Evolutionary conservation across 2,113 vertebrate genomes (phyloP).

Genomic region (Ailurus styani): DNA sequence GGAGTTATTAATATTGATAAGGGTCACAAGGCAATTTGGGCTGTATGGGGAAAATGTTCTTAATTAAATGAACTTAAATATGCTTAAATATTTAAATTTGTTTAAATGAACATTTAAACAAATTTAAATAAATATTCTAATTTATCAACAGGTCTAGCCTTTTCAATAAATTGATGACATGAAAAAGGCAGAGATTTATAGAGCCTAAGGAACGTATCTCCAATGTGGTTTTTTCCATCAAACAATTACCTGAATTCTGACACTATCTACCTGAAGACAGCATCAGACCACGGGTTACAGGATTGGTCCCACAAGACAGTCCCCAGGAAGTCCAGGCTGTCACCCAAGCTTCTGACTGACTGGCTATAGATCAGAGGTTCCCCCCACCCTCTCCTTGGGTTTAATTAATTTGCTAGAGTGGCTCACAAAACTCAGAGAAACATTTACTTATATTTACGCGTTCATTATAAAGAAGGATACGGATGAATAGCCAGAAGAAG

Average conservation of each 20-base stretch:
- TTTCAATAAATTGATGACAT: neutral
- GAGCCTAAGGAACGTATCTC: neutral
- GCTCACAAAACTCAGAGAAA: neutral
- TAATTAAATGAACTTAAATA: neutral
- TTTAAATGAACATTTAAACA: neutral
- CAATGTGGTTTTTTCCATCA: neutral
- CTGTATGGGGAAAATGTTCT: neutral
- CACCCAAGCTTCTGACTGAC: neutral
- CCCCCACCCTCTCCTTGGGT: neutral
- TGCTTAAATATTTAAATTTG: neutral
- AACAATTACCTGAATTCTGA: neutral
- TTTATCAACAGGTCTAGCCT: neutral
- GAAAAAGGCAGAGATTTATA: neutral
- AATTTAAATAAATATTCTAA: neutral
- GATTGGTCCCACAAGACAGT: neutral
- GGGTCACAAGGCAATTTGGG: neutral
- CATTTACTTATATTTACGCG: neutral
- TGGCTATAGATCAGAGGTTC: neutral
- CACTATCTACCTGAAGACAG: neutral
- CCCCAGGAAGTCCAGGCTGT: neutral
- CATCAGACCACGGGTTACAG: neutral
- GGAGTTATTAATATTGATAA: neutral
- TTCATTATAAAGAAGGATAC: neutral
- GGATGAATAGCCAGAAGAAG: neutral
- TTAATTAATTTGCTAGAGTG: neutral